Base-by-base conservation (phyloP, 1,140 invertebrate species). In the Heliconius hewitsoni region DNA sequence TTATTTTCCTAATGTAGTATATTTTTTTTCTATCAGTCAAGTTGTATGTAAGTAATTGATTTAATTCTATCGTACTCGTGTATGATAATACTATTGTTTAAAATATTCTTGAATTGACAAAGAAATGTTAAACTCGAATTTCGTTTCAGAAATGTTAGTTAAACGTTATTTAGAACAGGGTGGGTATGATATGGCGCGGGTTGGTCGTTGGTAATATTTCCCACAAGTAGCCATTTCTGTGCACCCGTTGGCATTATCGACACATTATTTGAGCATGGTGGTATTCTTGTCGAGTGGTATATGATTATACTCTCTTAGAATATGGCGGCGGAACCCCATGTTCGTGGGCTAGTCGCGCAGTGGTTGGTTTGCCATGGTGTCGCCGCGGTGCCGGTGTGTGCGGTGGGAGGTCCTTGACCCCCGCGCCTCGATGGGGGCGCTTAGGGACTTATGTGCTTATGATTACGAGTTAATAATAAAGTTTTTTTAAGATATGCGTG, bases 311-410 rank as follows among this genome's bases (percentile, higher is more conserved):
- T 23, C 72, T 72, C 80, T 80, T 70, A 55, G 30, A 77, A 79
- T 77, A 77, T 82, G 42, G 71, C 76, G 82, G 83, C 76, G 85
- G 87, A 89, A 86, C 87, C 88, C 87, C 87, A 74, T 79, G 83
- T 81, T 71, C 77, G 87, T 88, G 88, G 88, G 88, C 86, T 88
- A 89, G 88, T 82, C 84, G 87, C 83, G 50, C 73, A 71, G 78
- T 83, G 71, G 70, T 74, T 71, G 81, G 66, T 73, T 74, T 71
- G 55, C 81, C 77, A 80, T 81, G 70, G 66, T 78, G 79, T 66
- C 79, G 79, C 71, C 79, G 80, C 83, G 66, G 76, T 77, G 46
- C 60, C 79, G 79, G 77, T 79, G 57, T 85, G 75, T 78, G 77
- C 79, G 73, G 34, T 78, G 72, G 55, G 71, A 74, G 75, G 79